Base-by-base conservation (phyloP, 2,888 invertebrate genomes). In the Mythimna ferrago region DNA sequence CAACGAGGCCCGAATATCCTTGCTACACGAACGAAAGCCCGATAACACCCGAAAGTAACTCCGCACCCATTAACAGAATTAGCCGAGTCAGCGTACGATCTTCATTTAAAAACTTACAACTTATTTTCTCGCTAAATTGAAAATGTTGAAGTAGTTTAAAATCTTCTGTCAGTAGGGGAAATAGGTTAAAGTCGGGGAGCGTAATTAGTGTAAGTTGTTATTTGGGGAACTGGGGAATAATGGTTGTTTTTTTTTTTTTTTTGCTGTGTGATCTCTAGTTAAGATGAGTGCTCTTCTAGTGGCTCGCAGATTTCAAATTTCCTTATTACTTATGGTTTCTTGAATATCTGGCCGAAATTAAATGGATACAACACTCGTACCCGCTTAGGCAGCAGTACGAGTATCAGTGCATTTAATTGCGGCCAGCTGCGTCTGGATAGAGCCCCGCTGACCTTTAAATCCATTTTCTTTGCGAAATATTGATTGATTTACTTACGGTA, bases 121-220 rank as follows among this genome's bases (percentile, higher is more conserved):
- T 86, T 82, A 86, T 86, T 88, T 88, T 84, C 87, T 78, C 70
- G 78, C 70, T 78, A 87, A 89, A 89, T 89, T 89, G 87, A 87
- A 87, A 88, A 87, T 83, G 85, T 84, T 84, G 75, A 77, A 87
- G 79, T 75, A 87, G 77, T 86, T 82, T 74, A 65, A 80, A 82
- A 79, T 78, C 73, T 81, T 71, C 63, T 65, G 70, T 44, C 44
- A 44, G 44, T 65, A 65, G 60, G 60, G 60, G 56, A 74, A 73
- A 82, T 63, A 61, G 69, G 70, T 71, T 66, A 73, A n/a, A 58
- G 63, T 69, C n/a, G 9, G 19, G 48, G 69, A 74, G 61, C 67
- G 68, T 71, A 78, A 80, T 84, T 84, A 76, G 51, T 62, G 62
- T 32, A 71, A 76, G 63, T 58, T 48, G 66, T 35, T 82, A 67